Evolutionary conservation across 2,888 invertebrate species (phyloP).

Genomic region (Erebia ligea): DNA sequence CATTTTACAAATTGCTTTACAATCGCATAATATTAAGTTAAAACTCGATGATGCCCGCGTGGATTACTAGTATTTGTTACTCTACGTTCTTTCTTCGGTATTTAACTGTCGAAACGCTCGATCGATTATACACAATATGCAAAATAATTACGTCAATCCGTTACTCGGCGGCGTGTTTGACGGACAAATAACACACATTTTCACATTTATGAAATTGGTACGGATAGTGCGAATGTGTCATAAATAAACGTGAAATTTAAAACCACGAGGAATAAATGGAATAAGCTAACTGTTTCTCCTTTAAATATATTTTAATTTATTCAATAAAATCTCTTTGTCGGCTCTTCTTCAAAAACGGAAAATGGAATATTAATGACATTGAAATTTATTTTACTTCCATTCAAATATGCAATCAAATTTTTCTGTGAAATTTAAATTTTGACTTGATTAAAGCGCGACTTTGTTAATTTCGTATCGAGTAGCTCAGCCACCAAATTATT

Average conservation of each 20-base stretch:
- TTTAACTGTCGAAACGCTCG: too few relatives aligned
- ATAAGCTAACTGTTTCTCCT: slow-evolving; percentile 25
- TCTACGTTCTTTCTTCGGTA: too few relatives aligned
- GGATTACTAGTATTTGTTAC: too few relatives aligned
- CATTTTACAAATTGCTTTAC: too few relatives aligned
- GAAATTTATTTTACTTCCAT: slow-evolving; percentile 59
- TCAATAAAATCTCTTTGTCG: slow-evolving; percentile 76
- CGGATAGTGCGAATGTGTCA: too few relatives aligned
- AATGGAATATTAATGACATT: slow-evolving; percentile 73
- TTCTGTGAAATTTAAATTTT: slow-evolving; percentile 22
- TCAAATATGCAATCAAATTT: slow-evolving; percentile 44
- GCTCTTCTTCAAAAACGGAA: slow-evolving; percentile 64
- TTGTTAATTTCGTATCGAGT: slow-evolving; percentile 17
- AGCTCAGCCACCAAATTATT: not conserved
- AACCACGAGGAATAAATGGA: not conserved
- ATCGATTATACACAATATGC: too few relatives aligned
- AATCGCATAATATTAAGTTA: too few relatives aligned
- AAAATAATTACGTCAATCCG: too few relatives aligned
- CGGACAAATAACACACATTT: too few relatives aligned
- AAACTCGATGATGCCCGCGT: too few relatives aligned
- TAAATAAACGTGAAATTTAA: not conserved
- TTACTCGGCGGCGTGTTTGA: too few relatives aligned
- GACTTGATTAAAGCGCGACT: slow-evolving; percentile 24
- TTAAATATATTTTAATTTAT: slow-evolving; percentile 72
- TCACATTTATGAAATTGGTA: too few relatives aligned